Base-by-base conservation (phyloP, 2,888 invertebrate species). In the Rhingia rostrata region DNA sequence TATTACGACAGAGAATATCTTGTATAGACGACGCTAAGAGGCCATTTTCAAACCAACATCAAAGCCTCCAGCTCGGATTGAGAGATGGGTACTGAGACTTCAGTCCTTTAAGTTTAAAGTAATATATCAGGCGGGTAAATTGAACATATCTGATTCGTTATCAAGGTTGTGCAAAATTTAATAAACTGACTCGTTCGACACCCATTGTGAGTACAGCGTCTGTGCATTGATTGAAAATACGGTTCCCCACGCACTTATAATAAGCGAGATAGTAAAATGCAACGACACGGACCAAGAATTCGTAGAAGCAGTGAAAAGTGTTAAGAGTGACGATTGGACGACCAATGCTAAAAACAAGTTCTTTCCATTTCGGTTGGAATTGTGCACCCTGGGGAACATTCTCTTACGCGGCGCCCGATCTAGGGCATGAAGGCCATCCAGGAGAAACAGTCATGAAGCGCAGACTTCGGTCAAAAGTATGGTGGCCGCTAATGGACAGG, bases 221-320 rank as follows among this genome's bases (percentile, higher is more conserved):
- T 67, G 67, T 54, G 66, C 66, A 66, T n/a, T n/a, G n/a, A 54
- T 67, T 32, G 56, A 67, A 33, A 54, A 54, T 45, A 32, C 43
- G 45, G 43, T 67, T 54, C 45, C 56, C 4, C 67, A 32, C 14
- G 67, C 67, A 54, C 67, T 67, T 43, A 67, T 35, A 45, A 54
- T 67, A 45, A 67, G 45, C 35, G 67, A 67, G 43, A 39, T 67
- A 33, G 56, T 67, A 43, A 56, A 56, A 56, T 30, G n/a, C 43
- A 61, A 61, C 45, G 43, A 14, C 33, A 61, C 10, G 14, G 45
- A 60, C 30, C 45, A 45, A 45, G 45, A 45, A 45, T n/a, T 45
- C 7, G 4, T 9, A 45, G 45, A 45, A 45, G 45, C 45, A 5
- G 45, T 45, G 12, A 45, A 45, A n/a, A 45, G 45, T 45, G 45